Base-by-base conservation (phyloP, 2,888 invertebrate genomes). In the Xestia xanthographa region DNA sequence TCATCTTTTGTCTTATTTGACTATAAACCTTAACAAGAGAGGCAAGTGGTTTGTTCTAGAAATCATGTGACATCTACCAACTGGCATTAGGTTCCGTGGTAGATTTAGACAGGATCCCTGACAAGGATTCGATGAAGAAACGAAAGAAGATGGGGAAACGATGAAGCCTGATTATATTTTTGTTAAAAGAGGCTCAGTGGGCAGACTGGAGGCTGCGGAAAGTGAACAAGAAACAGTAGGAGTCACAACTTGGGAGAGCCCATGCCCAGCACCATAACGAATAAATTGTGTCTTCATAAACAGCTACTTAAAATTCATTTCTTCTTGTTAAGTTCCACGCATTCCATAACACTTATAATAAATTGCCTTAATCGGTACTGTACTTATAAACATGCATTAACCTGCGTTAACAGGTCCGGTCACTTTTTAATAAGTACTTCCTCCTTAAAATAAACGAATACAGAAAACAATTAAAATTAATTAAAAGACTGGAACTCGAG, bases 381-480 rank as follows among this genome's bases (percentile, higher is more conserved):
- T 29, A 38, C 22, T 6, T 63, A 29, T 48, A 22, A 77, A 62
- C 14, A 53, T 26, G 34, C 26, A 22, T 60, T 72, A 53, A 72
- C 60, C 53, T 48, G 34, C 34, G 48, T 58, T 45, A 86, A 68
- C 38, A 70, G 72, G 66, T 38, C 38, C 34, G 65, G 77, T 75
- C 73, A 79, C 48, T 77, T 63, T 58, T 73, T 60, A 82, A 58
- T 72, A 75, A 75, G 34, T n/a, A 77, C 74, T 81, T 88, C 86
- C 84, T 77, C 53, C 65, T 75, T 78, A 79, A 77, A 69, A 22
- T 60, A 67, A 74, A 76, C 14, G 63, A 76, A 72, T 41, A 73
- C 53, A 53, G 73, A 22, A 66, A 69, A 86, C 66, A 74, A 76
- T 86, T 79, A 77, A 79, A 86, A 66, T 65, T 83, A 86, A 86